Base-by-base conservation (phyloP, 2,888 invertebrate genomes). In the Phragmatobia fuliginosa region DNA sequence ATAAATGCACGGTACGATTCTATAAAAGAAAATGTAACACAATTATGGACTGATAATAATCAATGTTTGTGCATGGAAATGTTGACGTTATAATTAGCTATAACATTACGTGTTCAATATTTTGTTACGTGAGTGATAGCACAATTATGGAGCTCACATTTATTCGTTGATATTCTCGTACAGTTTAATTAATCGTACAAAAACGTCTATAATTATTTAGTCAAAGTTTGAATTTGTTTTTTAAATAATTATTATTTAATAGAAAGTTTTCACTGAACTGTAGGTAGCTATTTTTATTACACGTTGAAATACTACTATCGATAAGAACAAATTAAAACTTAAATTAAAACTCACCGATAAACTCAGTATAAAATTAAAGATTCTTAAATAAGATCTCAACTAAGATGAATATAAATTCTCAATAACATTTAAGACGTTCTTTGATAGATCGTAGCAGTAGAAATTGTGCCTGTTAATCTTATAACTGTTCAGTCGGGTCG, bases 61-160 rank as follows among this genome's bases (percentile, higher is more conserved):
- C 32, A 28, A 38, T 45, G n/a, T 49, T 16, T 32, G 21, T n/a
- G n/a, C 32, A 21, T n/a, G 14, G 32, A 49, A n/a, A 49, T 45
- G 62, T 32, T 45, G 45, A 63, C 32, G 32, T 63, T 32, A n/a
- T n/a, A 21, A 49, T 63, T 63, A 63, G 49, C 49, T 63, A 11
- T 63, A n/a, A 33, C n/a, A 38, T 14, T 38, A 38, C 14, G n/a
- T 45, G 1, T 14, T 52, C 25, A 52, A 25, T 49, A 32, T 31
- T 45, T 45, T 41, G 21, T 45, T 8, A 45, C 31, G 32, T 49
- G 32, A 49, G 32, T 25, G n/a, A n/a, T n/a, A 7, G n/a, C n/a
- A 49, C n/a, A 10, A 33, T 32, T 49, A 49, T 33, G 10, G 5
- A 32, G n/a, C 18, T 21, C n/a, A 49, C 32, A 49, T 49, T 52